A percentile compares a stretch with the other conserved stretches of the same genome.
Evolutionary conservation across 1,140 invertebrate species (phyloP).

Genomic region (Euura lappo): DNA sequence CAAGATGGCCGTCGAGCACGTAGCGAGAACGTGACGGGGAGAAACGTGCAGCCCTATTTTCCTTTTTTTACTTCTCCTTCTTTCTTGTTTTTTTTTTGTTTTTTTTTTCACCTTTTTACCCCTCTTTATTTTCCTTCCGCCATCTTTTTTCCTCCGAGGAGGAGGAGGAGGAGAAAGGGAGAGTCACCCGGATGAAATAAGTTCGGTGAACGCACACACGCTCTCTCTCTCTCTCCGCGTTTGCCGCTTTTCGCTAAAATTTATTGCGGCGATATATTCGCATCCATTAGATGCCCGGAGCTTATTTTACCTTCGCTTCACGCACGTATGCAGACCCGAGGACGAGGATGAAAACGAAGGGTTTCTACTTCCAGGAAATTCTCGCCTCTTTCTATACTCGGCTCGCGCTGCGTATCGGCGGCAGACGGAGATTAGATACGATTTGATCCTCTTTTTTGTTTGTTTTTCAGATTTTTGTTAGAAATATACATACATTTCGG

Average conservation of each 20-base stretch:
- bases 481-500: too few species aligned
- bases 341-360: too few species aligned
- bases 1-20: conserved; percentile 54
- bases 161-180: too few species aligned
- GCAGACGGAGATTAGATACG: too few species aligned
- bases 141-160: conserved; percentile 10
- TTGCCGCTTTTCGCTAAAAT: conserved; percentile 55
- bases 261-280: conserved; percentile 63
- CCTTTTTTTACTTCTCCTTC: conserved; percentile 8
- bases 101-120: conserved; percentile 11
- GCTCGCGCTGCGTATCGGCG: not conserved
- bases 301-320: not conserved
- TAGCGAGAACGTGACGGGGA: conserved; percentile 53
- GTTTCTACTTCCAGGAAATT: conserved; percentile 16
- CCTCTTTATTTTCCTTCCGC: conserved; percentile 10
- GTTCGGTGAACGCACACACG: conserved; percentile 25
- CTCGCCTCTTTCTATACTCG: conserved; percentile 22
- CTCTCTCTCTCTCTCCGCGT: not conserved
- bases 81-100: conserved; percentile 16
- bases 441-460: too few species aligned
- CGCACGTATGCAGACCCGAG: not conserved
- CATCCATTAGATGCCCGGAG: conserved; percentile 57
- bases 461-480: not conserved
- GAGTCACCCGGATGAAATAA: not conserved
- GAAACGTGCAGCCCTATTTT: conserved; percentile 3